Percentiles rank a stretch among this genome's conserved stretches.
Evolutionary conservation across 2,113 vertebrate genomes (phyloP).

Genomic region (Dasyornis broadbenti): DNA sequence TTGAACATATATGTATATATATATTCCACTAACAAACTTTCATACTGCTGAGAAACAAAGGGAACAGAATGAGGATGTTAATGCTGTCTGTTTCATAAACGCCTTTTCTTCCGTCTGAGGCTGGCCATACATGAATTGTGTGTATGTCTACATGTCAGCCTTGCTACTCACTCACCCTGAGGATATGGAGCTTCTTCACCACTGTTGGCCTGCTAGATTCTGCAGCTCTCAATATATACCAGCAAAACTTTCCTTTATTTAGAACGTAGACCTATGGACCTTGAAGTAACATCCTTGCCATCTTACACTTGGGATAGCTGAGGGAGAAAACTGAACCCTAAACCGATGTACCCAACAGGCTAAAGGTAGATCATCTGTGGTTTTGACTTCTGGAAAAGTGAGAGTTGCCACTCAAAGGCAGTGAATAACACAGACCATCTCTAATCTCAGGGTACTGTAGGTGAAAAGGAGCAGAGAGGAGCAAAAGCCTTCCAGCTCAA

Average conservation of each 20-base stretch:
- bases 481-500: neutral
- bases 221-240: neutral
- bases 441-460: neutral
- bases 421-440: neutral
- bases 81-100: rapidly evolving
- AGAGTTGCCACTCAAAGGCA: neutral
- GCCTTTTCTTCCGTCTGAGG: neutral
- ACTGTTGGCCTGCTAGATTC: neutral
- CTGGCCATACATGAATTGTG: rapidly evolving
- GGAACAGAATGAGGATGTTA: neutral
- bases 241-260: neutral
- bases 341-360: neutral
- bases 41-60: neutral
- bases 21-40: neutral
- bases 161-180: rapidly evolving
- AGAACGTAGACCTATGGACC: neutral
- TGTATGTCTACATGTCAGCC: neutral
- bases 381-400: neutral
- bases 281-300: neutral
- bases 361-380: neutral
- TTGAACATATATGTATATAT: neutral
- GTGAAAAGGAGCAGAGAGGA: neutral
- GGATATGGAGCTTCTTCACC: neutral
- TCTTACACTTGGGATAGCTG: neutral
- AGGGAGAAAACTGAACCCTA: neutral